Evolutionary conservation across 2,113 vertebrate genomes (phyloP).

Genomic region (Sterna hirundo): DNA sequence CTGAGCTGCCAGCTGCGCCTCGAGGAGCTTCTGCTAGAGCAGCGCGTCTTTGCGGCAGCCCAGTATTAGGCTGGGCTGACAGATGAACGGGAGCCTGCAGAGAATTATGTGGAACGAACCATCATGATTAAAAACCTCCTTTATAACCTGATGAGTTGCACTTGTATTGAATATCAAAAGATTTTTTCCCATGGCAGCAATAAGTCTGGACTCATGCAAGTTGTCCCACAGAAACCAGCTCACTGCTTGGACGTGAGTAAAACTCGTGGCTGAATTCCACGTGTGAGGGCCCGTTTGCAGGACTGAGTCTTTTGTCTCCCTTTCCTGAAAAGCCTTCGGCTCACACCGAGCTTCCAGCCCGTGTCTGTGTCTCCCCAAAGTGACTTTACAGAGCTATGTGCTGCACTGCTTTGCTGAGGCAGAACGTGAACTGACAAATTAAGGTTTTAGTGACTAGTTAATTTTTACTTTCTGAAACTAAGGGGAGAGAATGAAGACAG

Average conservation of each 20-base stretch:
- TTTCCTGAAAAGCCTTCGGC: neutral
- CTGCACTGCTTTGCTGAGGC: neutral
- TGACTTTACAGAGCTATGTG: neutral
- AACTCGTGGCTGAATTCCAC: neutral
- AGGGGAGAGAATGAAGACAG: neutral
- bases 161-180: neutral
- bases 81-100: neutral
- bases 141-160: neutral
- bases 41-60: neutral
- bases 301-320: neutral
- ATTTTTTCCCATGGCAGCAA: neutral
- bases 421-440: neutral
- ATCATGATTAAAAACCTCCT: neutral
- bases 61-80: neutral
- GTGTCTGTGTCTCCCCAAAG: neutral
- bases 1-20: neutral
- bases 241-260: neutral
- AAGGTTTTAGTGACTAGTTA: constrained; percentile 8
- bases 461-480: constrained; percentile 18
- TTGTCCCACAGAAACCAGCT: neutral
- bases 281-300: neutral
- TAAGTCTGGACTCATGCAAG: neutral
- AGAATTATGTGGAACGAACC: neutral
- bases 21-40: neutral
- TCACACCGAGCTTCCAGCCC: neutral